Evolutionary conservation across 2,888 invertebrate genomes (phyloP), one percentile per base, ranked within the genome.

Genomic region (Strigamia maritima): DNA sequence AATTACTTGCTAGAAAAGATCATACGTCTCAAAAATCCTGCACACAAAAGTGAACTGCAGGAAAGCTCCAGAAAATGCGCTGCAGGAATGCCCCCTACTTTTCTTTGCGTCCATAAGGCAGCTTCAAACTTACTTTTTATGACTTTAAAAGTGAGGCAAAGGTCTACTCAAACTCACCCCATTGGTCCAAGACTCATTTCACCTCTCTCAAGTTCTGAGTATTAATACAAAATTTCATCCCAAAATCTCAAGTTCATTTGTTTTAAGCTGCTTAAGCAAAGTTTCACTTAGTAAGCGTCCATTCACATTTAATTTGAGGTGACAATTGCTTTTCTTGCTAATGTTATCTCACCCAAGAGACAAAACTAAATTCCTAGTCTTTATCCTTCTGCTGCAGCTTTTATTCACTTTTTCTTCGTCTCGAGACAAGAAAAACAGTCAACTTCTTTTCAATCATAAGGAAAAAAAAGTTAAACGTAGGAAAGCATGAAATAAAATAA

Each of bases 311-410:
- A 10, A 65, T 24, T 65, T 26, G 16, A 8, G 26, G 65, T 65
- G 65, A 65, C 65, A 65, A 26, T 65, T 65, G 4, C 26, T 65
- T 65, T 65, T 3, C 65, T 65, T 26, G 65, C 24, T 65, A 65
- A 26, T 65, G 65, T 16, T 65, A 65, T 65, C 65, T 26, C 24
- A 10, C 65, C 65, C 65, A 26, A 65, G 65, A 65, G 65, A 65
- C 26, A 10, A 24, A 65, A 65, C 26, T 24, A 65, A 65, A 65
- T 65, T 65, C 31, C 31, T 31, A 31, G 3, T 6, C 31, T 31
- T 31, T 31, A 31, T 49, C 49, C 19, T 44, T 44, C 44, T 19
- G 1, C 40, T 12, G 12, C 16, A 14, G 16, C 40, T 10, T 14
- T 44, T 44, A 14, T 44, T 60, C 10, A 6, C 16, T 26, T 65